Conservation (phyloP, 2,888 invertebrate genomes). For the Nesidiocoris tenuis region DNA sequence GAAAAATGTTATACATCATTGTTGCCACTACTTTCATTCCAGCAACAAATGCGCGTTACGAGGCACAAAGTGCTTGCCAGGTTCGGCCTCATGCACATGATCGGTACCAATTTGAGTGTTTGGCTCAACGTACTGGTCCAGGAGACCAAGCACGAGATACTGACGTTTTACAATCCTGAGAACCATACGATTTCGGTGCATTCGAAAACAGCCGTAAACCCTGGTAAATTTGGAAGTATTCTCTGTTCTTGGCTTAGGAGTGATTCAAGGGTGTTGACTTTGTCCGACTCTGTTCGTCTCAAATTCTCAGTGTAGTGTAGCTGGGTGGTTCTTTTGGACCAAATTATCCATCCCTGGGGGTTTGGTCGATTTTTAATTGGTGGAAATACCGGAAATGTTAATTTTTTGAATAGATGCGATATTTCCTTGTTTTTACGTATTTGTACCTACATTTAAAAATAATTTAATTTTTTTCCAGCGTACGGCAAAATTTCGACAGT, state of each 20-base stretch:
- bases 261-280: too few relatives aligned
- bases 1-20: not conserved
- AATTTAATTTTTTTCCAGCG: conserved; percentile 20
- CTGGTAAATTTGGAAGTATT: too few relatives aligned
- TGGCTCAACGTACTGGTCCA: conserved; percentile 86
- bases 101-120: conserved; percentile 89
- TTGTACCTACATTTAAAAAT: too few relatives aligned
- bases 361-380: too few relatives aligned
- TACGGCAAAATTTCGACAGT: conserved; percentile 22
- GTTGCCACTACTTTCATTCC: conserved; percentile 49
- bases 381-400: too few relatives aligned
- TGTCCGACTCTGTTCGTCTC: too few relatives aligned
- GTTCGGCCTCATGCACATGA: conserved; percentile 91
- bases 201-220: conserved; percentile 45
- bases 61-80: conserved; percentile 75
- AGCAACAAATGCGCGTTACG: conserved; percentile 85
- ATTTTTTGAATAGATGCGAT: too few relatives aligned
- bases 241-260: too few relatives aligned
- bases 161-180: conserved; percentile 83
- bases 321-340: too few relatives aligned
- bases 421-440: too few relatives aligned
- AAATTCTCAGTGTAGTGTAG: too few relatives aligned
- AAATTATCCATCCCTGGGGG: too few relatives aligned
- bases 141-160: conserved; percentile 85
- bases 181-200: conserved; percentile 59